These are phyloP conservation scores for Drosophila melanica DNA, from an alignment of 1,140 invertebrate genomes.

Conservation along the genomic window DNA sequence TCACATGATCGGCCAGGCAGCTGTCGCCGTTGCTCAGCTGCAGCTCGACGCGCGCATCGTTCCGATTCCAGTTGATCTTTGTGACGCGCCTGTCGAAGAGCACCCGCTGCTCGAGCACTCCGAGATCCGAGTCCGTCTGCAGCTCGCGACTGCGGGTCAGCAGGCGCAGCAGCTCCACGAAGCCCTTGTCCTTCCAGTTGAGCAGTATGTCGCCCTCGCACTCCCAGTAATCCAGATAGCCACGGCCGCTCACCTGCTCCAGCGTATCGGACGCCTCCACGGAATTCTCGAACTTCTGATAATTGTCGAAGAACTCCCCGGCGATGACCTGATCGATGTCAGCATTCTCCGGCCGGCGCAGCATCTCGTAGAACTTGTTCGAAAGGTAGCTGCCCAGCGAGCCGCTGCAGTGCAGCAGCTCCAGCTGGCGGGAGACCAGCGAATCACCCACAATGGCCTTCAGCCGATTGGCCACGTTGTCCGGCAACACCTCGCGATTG, in stretches of 20 bases:
- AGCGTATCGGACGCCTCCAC: conserved; percentile 87
- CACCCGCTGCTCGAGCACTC: conserved; percentile 81
- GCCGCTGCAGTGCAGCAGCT: conserved; percentile 72
- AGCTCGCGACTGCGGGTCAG: conserved; percentile 85
- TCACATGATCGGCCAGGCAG: conserved; percentile 87
- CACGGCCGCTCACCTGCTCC: conserved; percentile 86
- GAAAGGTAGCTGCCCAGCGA: conserved; percentile 85
- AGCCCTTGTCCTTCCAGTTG: conserved; percentile 88
- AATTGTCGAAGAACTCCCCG: conserved; percentile 85
- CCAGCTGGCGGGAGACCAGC: conserved; percentile 66
- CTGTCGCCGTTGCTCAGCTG: conserved; percentile 87
- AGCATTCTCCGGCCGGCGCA: conserved; percentile 68
- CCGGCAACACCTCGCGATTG: conserved; percentile 81
- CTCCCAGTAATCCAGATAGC: conserved; percentile 85
- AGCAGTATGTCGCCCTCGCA: conserved; percentile 87
- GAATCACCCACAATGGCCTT: conserved; percentile 78
- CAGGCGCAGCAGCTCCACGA: conserved; percentile 86
- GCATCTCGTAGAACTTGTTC: conserved; percentile 76
- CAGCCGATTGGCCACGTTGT: conserved; percentile 66
- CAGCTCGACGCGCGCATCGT: conserved; percentile 82
- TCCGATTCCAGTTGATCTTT: conserved; percentile 84
- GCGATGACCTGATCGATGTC: conserved; percentile 80
- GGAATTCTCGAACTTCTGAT: conserved; percentile 86
- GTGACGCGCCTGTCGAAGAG: conserved; percentile 84
- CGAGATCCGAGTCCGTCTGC: conserved; percentile 64